Evolutionary conservation across 2,797 vertebrate species (phyloP).

Genomic region (Chaenodraco wilsoni): DNA sequence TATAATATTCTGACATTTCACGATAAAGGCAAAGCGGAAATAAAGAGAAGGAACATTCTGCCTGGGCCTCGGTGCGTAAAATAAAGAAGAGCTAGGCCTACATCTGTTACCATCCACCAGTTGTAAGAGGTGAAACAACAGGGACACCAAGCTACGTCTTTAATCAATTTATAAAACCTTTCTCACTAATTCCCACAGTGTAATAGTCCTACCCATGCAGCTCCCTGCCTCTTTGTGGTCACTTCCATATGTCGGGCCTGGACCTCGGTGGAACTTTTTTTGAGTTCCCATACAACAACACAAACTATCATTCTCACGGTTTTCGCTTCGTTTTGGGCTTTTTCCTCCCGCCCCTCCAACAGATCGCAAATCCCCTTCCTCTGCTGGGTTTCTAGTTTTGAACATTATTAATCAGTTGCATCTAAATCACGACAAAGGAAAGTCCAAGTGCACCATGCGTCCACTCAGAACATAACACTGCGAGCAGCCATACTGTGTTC

Average conservation of each 20-base stretch:
- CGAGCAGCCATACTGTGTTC: neutral
- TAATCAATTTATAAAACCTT: too few species aligned
- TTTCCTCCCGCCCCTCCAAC: neutral
- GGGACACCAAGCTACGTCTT: too few species aligned
- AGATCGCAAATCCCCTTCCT: neutral
- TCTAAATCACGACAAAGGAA: conserved; percentile 35
- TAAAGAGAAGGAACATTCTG: neutral
- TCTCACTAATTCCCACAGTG: neutral
- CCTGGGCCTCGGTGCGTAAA: neutral
- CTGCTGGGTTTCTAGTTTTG: neutral
- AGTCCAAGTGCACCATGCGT: conserved; percentile 26
- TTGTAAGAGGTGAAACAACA: neutral
- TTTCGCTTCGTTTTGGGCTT: neutral
- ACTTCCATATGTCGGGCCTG: conserved; percentile 10
- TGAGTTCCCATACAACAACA: conserved; percentile 2
- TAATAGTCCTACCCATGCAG: neutral
- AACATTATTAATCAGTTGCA: neutral
- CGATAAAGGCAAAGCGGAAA: neutral
- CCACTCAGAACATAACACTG: neutral
- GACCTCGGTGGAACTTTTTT: conserved; percentile 31
- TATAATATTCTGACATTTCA: neutral
- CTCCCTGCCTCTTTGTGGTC: conserved; percentile 22
- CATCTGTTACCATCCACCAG: neutral
- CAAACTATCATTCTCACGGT: neutral
- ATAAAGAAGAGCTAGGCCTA: neutral